Base-by-base conservation (phyloP, 92 coral and sea anemone genomes). In the Zoanthus gigantus region DNA sequence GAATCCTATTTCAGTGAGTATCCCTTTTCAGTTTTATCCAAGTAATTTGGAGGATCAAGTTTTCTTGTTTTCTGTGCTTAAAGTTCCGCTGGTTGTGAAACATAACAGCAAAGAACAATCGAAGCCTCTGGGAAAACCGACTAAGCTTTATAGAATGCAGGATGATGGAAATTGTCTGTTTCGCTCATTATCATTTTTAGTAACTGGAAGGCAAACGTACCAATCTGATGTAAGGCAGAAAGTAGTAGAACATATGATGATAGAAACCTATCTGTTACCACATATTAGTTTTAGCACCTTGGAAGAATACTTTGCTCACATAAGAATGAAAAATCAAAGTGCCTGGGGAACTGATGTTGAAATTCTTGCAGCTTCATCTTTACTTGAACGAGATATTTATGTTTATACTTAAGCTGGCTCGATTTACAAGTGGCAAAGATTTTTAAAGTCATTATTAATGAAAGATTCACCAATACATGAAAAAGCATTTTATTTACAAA, bases 341-440 rank as follows among this genome's bases (percentile, higher is more conserved):
- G 93, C 89, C 58, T 93, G 95, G 94, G 94, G 96, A 71, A 67
- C 96, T 61, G 94, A 93, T 76, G 77, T 93, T 79, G 94, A 93
- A 88, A 88, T 93, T 74, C 73, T 93, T 23, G 87, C 90, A 17
- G 95, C 92, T 17, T 60, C 90, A 29, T 87, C 83, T 50, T 58
- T 74, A 74, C 72, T 92, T 12, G 66, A 74, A 28, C 79, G 90
- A 13, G 84, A 92, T 80, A 89, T 92, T 71, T 92, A 45, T 90
- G 92, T 86, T 16, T 92, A 90, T 82, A 76, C 81, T 58, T 86
- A 78, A 68, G 12, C 74, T 23, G 23, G 23, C 23, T 23, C 23
- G 23, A 23, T 23, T 23, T 23, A 23, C 23, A 23, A 23, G 23
- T 1, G 76, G 7, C 75, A 7, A 90, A 57, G 11, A 74, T 90